These are phyloP conservation scores for Pogonognathellus flavescens DNA, from an alignment of 1,140 invertebrate species.

Conservation along the genomic window DNA sequence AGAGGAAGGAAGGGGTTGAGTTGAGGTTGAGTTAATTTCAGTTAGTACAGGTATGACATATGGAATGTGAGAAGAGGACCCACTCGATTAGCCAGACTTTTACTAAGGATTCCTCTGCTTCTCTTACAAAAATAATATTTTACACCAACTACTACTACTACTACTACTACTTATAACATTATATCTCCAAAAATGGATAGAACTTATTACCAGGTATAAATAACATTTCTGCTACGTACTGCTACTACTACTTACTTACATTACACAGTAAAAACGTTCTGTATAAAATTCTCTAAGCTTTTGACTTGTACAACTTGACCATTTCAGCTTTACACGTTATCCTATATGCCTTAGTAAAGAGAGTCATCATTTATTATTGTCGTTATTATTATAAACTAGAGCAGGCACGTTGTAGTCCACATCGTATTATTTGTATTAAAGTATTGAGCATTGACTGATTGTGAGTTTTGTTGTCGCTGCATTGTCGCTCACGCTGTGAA, in stretches of 20 bases:
- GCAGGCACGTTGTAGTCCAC: not conserved
- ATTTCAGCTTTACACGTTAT: too few species aligned
- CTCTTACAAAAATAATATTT: too few species aligned
- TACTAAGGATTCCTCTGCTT: not conserved
- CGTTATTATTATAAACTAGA: not conserved
- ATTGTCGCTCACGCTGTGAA: conserved; percentile 4
- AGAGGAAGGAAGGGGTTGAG: conserved; percentile 49
- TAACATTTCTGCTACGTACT: too few species aligned
- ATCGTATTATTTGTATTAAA: too few species aligned
- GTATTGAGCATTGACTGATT: not conserved
- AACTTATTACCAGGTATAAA: too few species aligned
- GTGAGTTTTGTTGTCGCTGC: conserved; percentile 13
- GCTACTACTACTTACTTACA: too few species aligned
- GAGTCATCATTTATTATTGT: not conserved
- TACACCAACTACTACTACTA: too few species aligned
- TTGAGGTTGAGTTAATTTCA: conserved; percentile 44
- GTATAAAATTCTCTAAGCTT: too few species aligned
- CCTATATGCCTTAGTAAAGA: not conserved
- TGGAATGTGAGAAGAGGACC: conserved; percentile 10
- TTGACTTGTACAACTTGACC: not conserved
- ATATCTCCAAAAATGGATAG: too few species aligned
- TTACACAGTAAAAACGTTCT: too few species aligned
- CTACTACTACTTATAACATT: too few species aligned
- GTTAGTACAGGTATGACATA: conserved; percentile 43
- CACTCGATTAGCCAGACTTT: not conserved